phyloP scores from a whole-genome alignment of 1,140 invertebrate genomes.

The Lordiphosa collinella region DNA sequence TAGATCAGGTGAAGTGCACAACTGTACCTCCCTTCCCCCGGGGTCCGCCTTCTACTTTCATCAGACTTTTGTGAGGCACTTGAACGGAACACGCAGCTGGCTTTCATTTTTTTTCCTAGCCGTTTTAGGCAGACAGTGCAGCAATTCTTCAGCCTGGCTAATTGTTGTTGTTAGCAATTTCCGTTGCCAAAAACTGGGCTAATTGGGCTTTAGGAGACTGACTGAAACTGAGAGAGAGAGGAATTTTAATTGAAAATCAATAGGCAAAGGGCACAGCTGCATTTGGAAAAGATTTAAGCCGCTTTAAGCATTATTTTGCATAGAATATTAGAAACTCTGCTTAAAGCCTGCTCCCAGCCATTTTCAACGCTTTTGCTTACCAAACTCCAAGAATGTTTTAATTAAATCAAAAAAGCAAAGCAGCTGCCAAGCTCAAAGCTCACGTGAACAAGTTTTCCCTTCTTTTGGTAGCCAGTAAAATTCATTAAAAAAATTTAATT shows the following conservation, averaged over 20 bases:
- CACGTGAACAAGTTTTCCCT: slow-evolving; percentile 56
- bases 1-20: slow-evolving; percentile 23
- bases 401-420: slow-evolving; percentile 68
- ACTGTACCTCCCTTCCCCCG: slow-evolving; percentile 1
- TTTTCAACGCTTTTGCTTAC: slow-evolving; percentile 51
- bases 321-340: background rate
- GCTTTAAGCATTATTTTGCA: slow-evolving; percentile 4
- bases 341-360: slow-evolving; percentile 40
- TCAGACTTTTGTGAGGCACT: slow-evolving; percentile 29
- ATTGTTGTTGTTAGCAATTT: slow-evolving; percentile 68
- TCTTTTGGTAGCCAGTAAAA: slow-evolving; percentile 16
- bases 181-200: slow-evolving; percentile 65
- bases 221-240: no score
- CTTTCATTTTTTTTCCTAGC: background rate
- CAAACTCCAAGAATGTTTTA: slow-evolving; percentile 69
- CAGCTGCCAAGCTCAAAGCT: slow-evolving; percentile 1
- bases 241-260: slow-evolving; percentile 77
- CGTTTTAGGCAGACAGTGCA: slow-evolving; percentile 10
- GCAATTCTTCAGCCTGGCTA: slow-evolving; percentile 30
- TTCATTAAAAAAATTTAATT: slow-evolving; percentile 75
- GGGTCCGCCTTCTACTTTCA: background rate
- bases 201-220: slow-evolving; percentile 34
- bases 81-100: slow-evolving; percentile 21
- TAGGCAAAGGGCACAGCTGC: slow-evolving; percentile 35
- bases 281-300: background rate